phyloP scores from a whole-genome alignment of 2,113 vertebrate genomes.

The Oxygymnocypris stewartii region DNA sequence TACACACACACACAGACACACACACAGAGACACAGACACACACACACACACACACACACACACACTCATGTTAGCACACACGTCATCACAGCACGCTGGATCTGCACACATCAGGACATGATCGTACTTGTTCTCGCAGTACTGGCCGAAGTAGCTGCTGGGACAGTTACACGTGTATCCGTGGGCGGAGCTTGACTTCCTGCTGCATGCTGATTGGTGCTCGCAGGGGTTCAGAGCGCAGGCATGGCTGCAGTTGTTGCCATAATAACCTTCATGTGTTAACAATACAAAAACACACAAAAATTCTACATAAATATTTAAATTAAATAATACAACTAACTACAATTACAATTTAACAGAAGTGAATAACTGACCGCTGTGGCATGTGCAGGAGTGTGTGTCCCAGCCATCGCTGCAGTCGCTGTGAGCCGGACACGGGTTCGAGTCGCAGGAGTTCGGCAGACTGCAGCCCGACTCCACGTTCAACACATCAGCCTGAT shows the following conservation, averaged over 20 bases:
- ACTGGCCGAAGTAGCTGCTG: conserved; percentile 84
- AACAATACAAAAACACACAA: neutral
- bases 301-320: no score
- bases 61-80: conserved; percentile 9
- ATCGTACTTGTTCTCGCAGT: conserved; percentile 90
- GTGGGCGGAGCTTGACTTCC: conserved; percentile 72
- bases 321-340: neutral
- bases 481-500: conserved; percentile 77
- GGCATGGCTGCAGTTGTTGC: conserved; percentile 83
- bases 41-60: neutral
- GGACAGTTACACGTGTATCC: conserved; percentile 89
- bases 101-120: neutral
- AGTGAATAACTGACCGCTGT: conserved; percentile 73
- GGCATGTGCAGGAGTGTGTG: conserved; percentile 88
- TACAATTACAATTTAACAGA: neutral
- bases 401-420: conserved; percentile 90
- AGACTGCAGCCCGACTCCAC: conserved; percentile 85
- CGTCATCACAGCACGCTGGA: neutral
- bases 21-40: no score
- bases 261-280: conserved; percentile 82
- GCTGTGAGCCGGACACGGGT: conserved; percentile 86
- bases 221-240: conserved; percentile 91
- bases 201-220: conserved; percentile 81
- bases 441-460: conserved; percentile 86
- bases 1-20: no score